These are phyloP conservation scores for Chamaea fasciata DNA, from an alignment of 2,113 vertebrate species.

Conservation along the genomic window DNA sequence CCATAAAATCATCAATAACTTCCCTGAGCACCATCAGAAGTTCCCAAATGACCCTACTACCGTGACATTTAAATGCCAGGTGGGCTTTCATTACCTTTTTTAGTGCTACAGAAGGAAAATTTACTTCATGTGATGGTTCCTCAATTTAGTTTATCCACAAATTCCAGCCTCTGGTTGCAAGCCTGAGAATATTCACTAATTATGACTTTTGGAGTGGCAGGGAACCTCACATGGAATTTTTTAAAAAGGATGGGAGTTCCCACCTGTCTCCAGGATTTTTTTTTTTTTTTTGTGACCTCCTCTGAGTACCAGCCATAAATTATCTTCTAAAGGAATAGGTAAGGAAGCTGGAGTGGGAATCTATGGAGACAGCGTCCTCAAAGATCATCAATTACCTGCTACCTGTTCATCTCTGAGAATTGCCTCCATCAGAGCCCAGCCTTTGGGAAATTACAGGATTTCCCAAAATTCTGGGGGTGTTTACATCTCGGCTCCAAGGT, in stretches of 20 bases:
- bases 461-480: background rate
- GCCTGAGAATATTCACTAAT: background rate
- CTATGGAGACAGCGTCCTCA: background rate
- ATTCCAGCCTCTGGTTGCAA: background rate
- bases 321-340: background rate
- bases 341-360: background rate
- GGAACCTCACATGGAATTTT: background rate
- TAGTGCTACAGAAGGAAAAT: background rate
- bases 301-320: background rate
- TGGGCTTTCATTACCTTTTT: background rate
- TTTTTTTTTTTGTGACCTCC: background rate
- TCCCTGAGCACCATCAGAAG: background rate
- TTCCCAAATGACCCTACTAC: background rate
- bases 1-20: background rate
- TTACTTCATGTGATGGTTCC: background rate
- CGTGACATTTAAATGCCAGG: background rate
- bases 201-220: background rate
- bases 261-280: background rate
- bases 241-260: background rate
- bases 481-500: background rate
- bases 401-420: background rate
- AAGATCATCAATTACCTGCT: constrained; percentile 19
- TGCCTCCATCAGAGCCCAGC: background rate
- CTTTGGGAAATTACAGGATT: constrained; percentile 9
- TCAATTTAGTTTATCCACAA: background rate